phyloP scores from a whole-genome alignment of 2,888 invertebrate genomes.

The Cepaea hortensis region DNA sequence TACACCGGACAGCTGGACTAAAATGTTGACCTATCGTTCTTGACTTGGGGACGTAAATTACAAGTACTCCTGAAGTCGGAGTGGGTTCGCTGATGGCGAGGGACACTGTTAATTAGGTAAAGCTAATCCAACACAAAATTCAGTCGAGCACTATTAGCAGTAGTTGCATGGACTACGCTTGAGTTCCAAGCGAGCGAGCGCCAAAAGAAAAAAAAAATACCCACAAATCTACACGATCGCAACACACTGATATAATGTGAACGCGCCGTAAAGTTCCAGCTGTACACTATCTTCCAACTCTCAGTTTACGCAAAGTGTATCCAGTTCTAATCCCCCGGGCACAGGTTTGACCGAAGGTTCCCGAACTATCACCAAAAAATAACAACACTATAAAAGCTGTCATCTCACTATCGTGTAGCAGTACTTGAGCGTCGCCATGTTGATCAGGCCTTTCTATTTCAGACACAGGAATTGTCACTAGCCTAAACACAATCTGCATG shows the following conservation, averaged over 20 bases:
- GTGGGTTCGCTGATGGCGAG: no score
- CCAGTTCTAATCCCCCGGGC: background rate
- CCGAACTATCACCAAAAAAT: background rate
- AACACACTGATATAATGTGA: background rate
- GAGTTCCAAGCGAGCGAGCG: no score
- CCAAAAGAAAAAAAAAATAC: no score
- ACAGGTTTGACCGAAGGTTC: background rate
- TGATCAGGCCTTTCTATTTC: background rate
- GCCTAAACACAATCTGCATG: conserved; percentile 1
- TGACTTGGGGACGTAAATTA: no score
- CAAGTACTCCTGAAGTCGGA: no score
- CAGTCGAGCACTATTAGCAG: no score
- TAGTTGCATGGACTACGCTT: no score
- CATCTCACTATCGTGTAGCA: background rate
- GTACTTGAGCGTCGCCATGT: background rate
- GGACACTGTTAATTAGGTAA: no score
- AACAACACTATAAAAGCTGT: background rate
- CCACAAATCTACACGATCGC: no score
- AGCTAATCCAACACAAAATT: no score
- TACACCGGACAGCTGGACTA: no score
- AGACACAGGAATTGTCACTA: background rate
- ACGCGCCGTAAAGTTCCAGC: background rate
- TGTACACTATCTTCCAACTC: background rate
- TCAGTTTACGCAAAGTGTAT: conserved; percentile 2
- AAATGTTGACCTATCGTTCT: no score